A percentile compares a stretch with the other conserved stretches of the same genome.
Evolutionary conservation across 2,888 invertebrate species (phyloP).

Genomic region (Drosophila stalkeri): DNA sequence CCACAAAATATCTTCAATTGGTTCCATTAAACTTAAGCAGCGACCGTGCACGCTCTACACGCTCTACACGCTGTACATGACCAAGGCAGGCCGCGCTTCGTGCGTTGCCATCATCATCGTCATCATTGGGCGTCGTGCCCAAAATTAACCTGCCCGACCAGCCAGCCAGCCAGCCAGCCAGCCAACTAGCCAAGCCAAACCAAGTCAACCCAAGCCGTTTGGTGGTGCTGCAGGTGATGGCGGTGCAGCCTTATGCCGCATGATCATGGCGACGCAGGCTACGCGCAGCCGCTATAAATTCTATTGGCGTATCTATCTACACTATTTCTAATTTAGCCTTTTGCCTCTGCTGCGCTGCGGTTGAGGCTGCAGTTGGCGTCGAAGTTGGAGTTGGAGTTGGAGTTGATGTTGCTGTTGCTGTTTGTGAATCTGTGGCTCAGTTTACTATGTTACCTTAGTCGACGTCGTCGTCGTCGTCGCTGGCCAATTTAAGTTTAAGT

Average conservation of each 20-base stretch:
- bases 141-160: constrained; percentile 76
- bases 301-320: constrained; percentile 81
- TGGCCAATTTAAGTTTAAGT: constrained; percentile 82
- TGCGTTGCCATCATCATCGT: constrained; percentile 78
- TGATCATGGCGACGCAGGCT: constrained; percentile 70
- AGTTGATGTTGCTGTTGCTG: constrained; percentile 3
- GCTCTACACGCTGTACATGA: constrained; percentile 58
- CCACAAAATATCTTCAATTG: constrained; percentile 83
- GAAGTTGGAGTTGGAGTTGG: background rate
- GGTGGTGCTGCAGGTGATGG: constrained; percentile 17
- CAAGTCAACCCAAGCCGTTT: background rate
- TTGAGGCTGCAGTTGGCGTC: background rate
- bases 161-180: background rate
- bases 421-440: constrained; percentile 43
- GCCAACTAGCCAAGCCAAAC: background rate
- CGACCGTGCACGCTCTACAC: constrained; percentile 60
- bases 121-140: constrained; percentile 70
- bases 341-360: constrained; percentile 29
- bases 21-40: constrained; percentile 81
- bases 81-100: constrained; percentile 62
- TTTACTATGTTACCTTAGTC: constrained; percentile 62
- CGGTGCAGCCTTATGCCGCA: constrained; percentile 40
- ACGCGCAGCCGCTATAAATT: constrained; percentile 75
- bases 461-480: constrained; percentile 60
- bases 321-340: constrained; percentile 80